Evolutionary conservation across 1,140 invertebrate genomes (phyloP).

Genomic region (Pogonus chalceus): DNA sequence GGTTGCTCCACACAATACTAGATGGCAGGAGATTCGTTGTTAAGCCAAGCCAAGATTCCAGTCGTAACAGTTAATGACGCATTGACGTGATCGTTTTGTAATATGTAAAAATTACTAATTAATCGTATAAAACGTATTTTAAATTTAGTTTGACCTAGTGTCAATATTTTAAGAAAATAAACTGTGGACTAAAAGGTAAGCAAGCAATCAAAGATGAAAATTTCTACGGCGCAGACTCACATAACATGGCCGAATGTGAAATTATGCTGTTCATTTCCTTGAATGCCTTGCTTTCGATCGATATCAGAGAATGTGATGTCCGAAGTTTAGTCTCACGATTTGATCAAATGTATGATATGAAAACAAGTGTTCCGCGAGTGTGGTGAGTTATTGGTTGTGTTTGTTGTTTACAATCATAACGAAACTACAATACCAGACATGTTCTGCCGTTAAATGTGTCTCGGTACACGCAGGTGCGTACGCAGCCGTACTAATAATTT

Average conservation of each 20-base stretch:
- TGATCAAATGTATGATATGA: slow-evolving; percentile 25
- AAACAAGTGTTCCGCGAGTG: slow-evolving; percentile 22
- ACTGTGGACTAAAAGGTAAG: neutral
- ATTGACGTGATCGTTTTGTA: neutral
- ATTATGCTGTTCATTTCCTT: slow-evolving; percentile 33
- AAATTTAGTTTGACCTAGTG: too few species aligned
- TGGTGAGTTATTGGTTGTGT: slow-evolving; percentile 22
- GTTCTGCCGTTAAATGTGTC: slow-evolving; percentile 34
- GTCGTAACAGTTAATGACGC: neutral
- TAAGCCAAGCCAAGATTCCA: neutral
- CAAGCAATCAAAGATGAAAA: neutral
- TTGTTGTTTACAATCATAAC: slow-evolving; percentile 15
- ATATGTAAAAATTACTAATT: neutral
- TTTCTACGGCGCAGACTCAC: slow-evolving; percentile 27
- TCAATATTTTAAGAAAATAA: too few species aligned
- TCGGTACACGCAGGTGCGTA: slow-evolving; percentile 77
- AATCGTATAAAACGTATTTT: too few species aligned
- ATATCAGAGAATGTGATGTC: slow-evolving; percentile 35
- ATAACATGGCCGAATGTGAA: slow-evolving; percentile 33
- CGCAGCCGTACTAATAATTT: slow-evolving; percentile 74
- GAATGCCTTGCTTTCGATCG: slow-evolving; percentile 29
- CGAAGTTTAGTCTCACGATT: slow-evolving; percentile 28
- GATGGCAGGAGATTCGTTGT: neutral
- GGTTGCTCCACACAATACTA: too few species aligned
- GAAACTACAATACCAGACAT: slow-evolving; percentile 21